Base-by-base conservation (phyloP, 2,888 invertebrate genomes). In the Tetropium fuscum region DNA sequence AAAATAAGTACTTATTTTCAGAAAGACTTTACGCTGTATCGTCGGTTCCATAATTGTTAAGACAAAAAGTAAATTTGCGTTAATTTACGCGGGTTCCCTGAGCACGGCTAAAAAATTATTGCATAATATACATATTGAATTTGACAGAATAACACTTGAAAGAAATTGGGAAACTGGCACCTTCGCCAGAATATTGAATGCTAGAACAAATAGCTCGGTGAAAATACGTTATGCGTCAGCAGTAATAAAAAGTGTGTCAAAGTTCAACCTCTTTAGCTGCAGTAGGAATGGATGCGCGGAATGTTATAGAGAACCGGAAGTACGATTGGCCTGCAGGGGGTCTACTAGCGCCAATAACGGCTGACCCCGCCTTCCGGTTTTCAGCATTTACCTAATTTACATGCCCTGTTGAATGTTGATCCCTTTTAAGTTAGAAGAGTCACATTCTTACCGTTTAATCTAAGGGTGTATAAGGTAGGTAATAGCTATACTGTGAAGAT, bases 311-410 rank as follows among this genome's bases (percentile, higher is more conserved):
- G 60, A 53, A 78, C 80, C 81, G 81, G 81, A 81, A 81, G 81
- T 80, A 76, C 80, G 78, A 81, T 81, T 81, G 81, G 81, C 75
- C 80, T 76, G 77, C 80, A 75, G 81, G 81, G 80, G 81, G 81
- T 80, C 80, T 68, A 69, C 66, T 70, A 71, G 74, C 78, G 74
- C 81, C 81, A 81, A 81, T 81, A 78, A 78, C 77, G 72, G 73
- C 73, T 70, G 74, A 78, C 78, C 78, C 79, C 81, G 80, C 80
- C 80, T 79, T 78, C 75, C 73, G 71, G 74, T 71, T 67, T 66
- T 61, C 64, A 59, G 64, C 69, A 66, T 66, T 67, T 58, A 63
- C 45, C 65, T 66, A 70, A 48, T 71, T 69, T 61, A 48, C 61
- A 67, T 60, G 41, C 56, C 58, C 41, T n/a, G n/a, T n/a, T n/a